Evolutionary conservation across 2,113 vertebrate species (phyloP).

Genomic region (Sula dactylatra): DNA sequence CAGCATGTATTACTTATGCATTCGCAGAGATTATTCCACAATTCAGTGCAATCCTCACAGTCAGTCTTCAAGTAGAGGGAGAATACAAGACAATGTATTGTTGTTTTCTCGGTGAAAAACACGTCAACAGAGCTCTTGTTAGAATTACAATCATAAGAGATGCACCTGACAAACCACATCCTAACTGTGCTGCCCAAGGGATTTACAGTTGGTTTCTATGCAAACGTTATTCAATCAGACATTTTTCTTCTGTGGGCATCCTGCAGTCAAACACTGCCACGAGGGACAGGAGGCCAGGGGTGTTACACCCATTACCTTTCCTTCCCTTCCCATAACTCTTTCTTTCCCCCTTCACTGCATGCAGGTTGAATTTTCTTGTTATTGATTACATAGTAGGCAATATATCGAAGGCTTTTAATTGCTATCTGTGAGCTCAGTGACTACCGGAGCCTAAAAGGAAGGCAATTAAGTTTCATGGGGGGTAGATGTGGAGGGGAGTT

Average conservation of each 20-base stretch:
- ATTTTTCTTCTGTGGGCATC: not conserved
- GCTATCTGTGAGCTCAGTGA: not conserved
- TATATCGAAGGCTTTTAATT: not conserved
- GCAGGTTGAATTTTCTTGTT: not conserved
- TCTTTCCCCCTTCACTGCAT: not conserved
- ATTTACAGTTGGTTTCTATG: not conserved
- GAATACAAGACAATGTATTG: not conserved
- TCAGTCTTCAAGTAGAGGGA: not conserved
- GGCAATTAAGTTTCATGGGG: not conserved
- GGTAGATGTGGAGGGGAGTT: too few relatives aligned
- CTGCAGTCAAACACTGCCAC: not conserved
- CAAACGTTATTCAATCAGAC: not conserved
- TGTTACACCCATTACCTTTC: not conserved
- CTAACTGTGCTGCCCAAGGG: not conserved
- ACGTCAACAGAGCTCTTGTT: not conserved
- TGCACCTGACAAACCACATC: not conserved
- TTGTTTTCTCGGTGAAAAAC: not conserved
- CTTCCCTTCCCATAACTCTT: not conserved
- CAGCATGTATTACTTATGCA: conserved; percentile 24
- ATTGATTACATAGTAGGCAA: not conserved
- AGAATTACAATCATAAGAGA: not conserved
- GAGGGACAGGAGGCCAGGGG: not conserved
- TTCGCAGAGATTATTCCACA: conserved; percentile 39
- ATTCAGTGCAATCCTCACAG: not conserved
- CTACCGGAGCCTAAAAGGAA: not conserved